Conservation (phyloP, 2,797 vertebrate species). For the Molossus alvarezi region DNA sequence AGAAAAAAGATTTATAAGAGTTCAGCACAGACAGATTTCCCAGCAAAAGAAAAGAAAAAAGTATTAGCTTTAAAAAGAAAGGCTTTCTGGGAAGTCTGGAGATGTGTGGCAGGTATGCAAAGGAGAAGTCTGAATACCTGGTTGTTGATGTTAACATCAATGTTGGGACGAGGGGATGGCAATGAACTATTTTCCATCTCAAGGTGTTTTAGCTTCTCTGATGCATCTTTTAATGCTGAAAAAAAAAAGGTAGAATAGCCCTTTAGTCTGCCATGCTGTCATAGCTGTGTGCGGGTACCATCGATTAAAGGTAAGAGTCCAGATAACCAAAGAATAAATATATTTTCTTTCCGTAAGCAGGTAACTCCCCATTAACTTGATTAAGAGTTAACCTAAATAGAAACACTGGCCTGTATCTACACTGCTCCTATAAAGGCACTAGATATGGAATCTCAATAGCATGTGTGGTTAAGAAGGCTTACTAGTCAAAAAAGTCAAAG, state of each 20-base stretch:
- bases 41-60: constrained; percentile 24
- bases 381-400: background rate
- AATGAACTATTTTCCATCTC: constrained; percentile 90
- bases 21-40: constrained; percentile 22
- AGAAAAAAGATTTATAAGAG: constrained; percentile 18
- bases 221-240: constrained; percentile 90
- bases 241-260: background rate
- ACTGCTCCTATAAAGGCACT: background rate
- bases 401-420: background rate
- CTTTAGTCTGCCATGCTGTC: background rate
- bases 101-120: background rate
- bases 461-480: background rate
- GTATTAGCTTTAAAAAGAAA: background rate
- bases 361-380: constrained; percentile 9
- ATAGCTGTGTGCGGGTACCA: background rate
- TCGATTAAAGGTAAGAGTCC: constrained; percentile 32
- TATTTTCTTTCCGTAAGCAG: constrained; percentile 57
- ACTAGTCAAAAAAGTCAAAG: background rate
- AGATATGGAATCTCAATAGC: background rate
- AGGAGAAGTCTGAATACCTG: constrained; percentile 91
- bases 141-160: constrained; percentile 94
- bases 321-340: background rate
- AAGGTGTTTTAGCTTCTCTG: constrained; percentile 94
- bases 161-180: constrained; percentile 85
- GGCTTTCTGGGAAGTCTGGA: background rate